These are phyloP conservation scores for Oxyscelio sp. DNA, from an alignment of 2,888 invertebrate species.

Conservation along the genomic window DNA sequence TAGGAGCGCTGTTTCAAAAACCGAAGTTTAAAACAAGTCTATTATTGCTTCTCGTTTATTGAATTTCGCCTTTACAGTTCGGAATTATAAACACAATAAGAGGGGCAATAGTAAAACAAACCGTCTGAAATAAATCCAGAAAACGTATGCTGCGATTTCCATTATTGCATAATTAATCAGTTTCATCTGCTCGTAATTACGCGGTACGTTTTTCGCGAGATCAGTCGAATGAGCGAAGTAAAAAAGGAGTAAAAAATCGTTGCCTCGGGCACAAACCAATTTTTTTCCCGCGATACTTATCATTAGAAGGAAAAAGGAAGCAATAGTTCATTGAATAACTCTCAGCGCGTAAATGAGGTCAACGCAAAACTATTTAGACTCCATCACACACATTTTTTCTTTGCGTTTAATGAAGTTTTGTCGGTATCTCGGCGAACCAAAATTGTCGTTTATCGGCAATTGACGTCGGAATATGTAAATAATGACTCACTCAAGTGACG, in stretches of 20 bases:
- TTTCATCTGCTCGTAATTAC: slow-evolving; percentile 80
- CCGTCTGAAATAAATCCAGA: background rate
- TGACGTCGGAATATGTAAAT: slow-evolving; percentile 33
- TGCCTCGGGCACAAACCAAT: slow-evolving; percentile 59
- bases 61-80: too few relatives aligned
- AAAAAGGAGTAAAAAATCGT: slow-evolving; percentile 51
- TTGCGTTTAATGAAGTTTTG: slow-evolving; percentile 45
- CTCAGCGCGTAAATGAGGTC: slow-evolving; percentile 54
- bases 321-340: slow-evolving; percentile 60
- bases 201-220: slow-evolving; percentile 72
- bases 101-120: too few relatives aligned
- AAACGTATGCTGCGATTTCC: slow-evolving; percentile 31
- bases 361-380: slow-evolving; percentile 49
- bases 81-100: too few relatives aligned
- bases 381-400: slow-evolving; percentile 39
- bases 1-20: too few relatives aligned
- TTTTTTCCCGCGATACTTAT: slow-evolving; percentile 56
- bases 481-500: background rate
- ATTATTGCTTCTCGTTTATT: too few relatives aligned
- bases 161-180: slow-evolving; percentile 81
- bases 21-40: too few relatives aligned
- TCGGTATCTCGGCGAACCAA: slow-evolving; percentile 33
- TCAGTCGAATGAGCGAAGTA: slow-evolving; percentile 65
- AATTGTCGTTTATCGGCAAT: slow-evolving; percentile 41
- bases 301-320: slow-evolving; percentile 64